phyloP scores from a whole-genome alignment of 1,140 invertebrate genomes.

The Aphelinus certus region DNA sequence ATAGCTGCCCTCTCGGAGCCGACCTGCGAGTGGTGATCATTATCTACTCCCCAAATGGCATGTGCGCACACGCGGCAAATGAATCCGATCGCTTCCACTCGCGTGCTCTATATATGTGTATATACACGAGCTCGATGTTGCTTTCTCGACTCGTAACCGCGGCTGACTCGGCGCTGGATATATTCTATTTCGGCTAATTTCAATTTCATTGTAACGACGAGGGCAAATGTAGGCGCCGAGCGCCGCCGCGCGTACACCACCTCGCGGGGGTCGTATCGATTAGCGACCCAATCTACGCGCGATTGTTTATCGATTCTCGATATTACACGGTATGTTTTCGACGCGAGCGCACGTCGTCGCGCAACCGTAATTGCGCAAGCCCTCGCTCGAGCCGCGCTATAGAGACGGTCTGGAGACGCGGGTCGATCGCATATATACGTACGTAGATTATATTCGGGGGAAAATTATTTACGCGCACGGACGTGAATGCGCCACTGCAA shows the following conservation, averaged over 20 bases:
- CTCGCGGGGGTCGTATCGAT: slow-evolving; percentile 7
- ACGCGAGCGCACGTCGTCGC: no score
- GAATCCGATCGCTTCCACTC: slow-evolving; percentile 58
- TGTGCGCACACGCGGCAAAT: slow-evolving; percentile 54
- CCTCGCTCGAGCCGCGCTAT: no score
- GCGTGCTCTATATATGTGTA: slow-evolving; percentile 26
- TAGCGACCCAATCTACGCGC: background rate
- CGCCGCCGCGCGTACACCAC: background rate
- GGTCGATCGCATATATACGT: no score
- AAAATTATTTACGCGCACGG: no score
- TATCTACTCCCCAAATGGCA: slow-evolving; percentile 57
- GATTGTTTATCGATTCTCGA: slow-evolving; percentile 1
- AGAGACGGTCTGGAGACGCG: no score
- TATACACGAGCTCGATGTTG: slow-evolving; percentile 42
- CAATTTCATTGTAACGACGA: slow-evolving; percentile 22
- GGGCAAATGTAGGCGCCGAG: background rate
- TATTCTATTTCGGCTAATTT: slow-evolving; percentile 32
- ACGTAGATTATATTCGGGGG: no score
- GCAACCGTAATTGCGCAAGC: no score
- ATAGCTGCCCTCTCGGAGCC: background rate
- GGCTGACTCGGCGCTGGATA: background rate
- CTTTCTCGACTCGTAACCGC: no score
- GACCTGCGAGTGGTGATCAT: slow-evolving; percentile 9
- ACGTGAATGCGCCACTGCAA: no score
- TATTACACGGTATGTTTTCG: no score